Conservation (phyloP, 2,888 invertebrate genomes). For the Leptothorax acervorum region DNA sequence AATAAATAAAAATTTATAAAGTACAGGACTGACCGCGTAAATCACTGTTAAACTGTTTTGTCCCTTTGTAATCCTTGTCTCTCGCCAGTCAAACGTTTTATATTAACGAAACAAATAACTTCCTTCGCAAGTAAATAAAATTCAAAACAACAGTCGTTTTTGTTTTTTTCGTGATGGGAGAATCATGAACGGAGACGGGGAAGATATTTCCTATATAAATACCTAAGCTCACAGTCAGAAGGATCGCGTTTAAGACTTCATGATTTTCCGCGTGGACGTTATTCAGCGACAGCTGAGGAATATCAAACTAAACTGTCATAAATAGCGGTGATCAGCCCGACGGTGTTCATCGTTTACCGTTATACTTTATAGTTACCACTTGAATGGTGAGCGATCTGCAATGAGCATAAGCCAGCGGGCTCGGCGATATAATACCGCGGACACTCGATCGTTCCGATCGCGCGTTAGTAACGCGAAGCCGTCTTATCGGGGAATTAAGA, state of each 20-base stretch:
- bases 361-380: conserved; percentile 75
- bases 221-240: not conserved
- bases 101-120: no score
- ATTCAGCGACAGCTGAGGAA: not conserved
- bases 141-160: no score
- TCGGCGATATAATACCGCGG: conserved; percentile 5
- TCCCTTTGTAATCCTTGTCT: not conserved
- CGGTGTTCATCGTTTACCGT: conserved; percentile 77
- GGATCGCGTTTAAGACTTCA: not conserved
- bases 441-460: not conserved
- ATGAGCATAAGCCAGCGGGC: conserved; percentile 2
- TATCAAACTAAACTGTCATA: conserved; percentile 63
- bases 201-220: not conserved
- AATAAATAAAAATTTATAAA: not conserved
- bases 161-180: not conserved
- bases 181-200: not conserved
- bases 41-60: not conserved
- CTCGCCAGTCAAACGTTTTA: not conserved
- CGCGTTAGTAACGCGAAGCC: not conserved
- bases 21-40: not conserved
- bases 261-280: conserved; percentile 42
- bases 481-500: not conserved
- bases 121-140: no score
- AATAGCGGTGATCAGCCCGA: conserved; percentile 64
- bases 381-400: conserved; percentile 68